Evolutionary conservation across 2,797 vertebrate species (phyloP).

Genomic region (Numenius phaeopus): DNA sequence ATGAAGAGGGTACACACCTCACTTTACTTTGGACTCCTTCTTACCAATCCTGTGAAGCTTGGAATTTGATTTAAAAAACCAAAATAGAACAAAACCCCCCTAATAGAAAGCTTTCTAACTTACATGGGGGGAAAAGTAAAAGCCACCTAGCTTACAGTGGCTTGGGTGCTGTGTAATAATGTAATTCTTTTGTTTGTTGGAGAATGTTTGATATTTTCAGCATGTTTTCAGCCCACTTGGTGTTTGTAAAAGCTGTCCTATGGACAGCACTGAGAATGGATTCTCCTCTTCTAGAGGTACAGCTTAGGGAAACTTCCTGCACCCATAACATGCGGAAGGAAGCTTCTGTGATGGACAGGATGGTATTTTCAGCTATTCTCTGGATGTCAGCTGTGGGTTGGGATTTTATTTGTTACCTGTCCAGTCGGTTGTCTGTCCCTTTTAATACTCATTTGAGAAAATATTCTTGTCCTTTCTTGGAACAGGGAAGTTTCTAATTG

Average conservation of each 20-base stretch:
- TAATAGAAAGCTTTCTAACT: neutral
- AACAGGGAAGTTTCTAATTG: neutral
- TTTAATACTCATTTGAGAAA: neutral
- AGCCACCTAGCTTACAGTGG: neutral
- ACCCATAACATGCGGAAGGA: too few relatives aligned
- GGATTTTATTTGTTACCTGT: neutral
- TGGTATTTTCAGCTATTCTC: neutral
- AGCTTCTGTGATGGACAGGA: neutral
- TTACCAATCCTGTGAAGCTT: neutral
- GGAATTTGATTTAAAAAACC: neutral
- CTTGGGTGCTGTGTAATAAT: neutral
- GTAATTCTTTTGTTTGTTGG: neutral
- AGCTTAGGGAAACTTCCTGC: neutral
- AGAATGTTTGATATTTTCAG: neutral
- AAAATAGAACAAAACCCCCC: neutral
- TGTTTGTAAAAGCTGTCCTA: neutral
- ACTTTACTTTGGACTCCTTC: too few relatives aligned
- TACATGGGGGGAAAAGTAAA: neutral
- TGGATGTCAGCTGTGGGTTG: neutral
- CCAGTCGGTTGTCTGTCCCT: neutral
- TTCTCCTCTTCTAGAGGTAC: neutral
- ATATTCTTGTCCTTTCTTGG: neutral
- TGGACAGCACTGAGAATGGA: neutral
- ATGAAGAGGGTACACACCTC: too few relatives aligned
- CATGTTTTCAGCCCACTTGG: neutral